Evolutionary conservation across 30 jellyfish, hydroid and myxozoan genomes (phyloP), one percentile per base, ranked within the genome.

Genomic region (Turritopsis rubra): DNA sequence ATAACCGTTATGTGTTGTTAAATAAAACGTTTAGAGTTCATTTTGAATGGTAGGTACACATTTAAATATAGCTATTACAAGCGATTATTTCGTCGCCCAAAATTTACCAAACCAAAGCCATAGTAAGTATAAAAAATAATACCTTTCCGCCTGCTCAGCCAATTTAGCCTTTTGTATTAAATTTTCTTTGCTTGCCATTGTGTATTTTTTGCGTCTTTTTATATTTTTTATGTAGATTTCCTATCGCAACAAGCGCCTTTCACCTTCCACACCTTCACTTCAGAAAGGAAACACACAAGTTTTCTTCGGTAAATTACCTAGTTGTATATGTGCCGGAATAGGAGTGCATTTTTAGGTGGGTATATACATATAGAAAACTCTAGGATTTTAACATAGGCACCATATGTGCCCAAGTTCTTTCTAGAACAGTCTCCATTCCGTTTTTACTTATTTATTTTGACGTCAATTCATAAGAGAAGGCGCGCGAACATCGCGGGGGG

Each of bases 101-200:
- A 41, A 41, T 5, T 41, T 41, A 41, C 9, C 60, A 41, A 41
- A 41, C 60, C 60, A 41, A 41, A 5, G 9, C 5, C 60, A 41
- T 41, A 5, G 13, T 41, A 41, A 41, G 13, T 41, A 41, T 23
- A 24, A 29, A 1, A 24, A 1, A n/a, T 29, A n/a, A 28, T 77
- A 77, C 78, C 99, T 95, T 66, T 93, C 99, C 3, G 99, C 99
- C 78, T 93, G 99, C 81, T 93, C 99, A 29, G 99, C 97, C 20
- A 93, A 88, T 75, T 88, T 88, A 25, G 99, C 97, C 66, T 87
- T 89, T 75, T 85, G 89, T 70, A 88, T 95, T 53, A 87, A 96
- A 66, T 71, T 80, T 20, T 79, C 88, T 82, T 90, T 87, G 80
- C 31, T 82, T 25, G 79, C 94, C 95, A 83, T 90, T 52, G 87